Base-by-base conservation (phyloP, 2,797 vertebrate genomes). In the Synanceia verrucosa region DNA sequence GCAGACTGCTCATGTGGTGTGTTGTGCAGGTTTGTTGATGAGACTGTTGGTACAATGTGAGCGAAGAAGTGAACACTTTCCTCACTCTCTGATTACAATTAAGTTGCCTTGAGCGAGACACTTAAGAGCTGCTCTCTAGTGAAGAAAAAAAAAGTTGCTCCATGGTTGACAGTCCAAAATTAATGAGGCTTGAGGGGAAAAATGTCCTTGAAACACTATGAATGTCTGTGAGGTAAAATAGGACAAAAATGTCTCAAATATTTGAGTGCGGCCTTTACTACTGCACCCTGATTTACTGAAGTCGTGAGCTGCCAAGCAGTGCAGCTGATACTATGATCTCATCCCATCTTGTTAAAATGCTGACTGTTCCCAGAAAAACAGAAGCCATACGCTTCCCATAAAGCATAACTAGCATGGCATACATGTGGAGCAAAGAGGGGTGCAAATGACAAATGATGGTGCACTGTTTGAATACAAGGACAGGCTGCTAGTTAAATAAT, bases 191-290 rank as follows among this genome's bases (percentile, higher is more conserved):
- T 56, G 37, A 63, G 39, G 48, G 28, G 60, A 44, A 36, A 70
- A 61, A 46, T 37, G 76, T 29, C 83, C 74, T 75, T 85, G 72
- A 65, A 83, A 67, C 48, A 46, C 65, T 57, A 37, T 48, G 33
- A 60, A 83, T 52, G 63, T 56, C 31, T 60, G 9, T 21, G 44
- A 44, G 56, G 75, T 65, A 55, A 31, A 65, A 80, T 14, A 16
- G 23, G 47, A 31, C 52, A 57, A 8, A 80, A 72, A 68, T 37
- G 31, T 52, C 55, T 44, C 18, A 56, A 58, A 44, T 66, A 5
- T 67, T 65, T 62, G 24, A 58, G 39, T 34, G n/a, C 26, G 9
- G 26, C n/a, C 18, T 68, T 48, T 44, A 12, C 61, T 60, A 29
- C 9, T 65, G 7, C 34, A 7, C 26, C 18, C 46, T 61, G 65